Base-by-base conservation (phyloP, 1,140 invertebrate species). In the Oryzaephilus surinamensis region DNA sequence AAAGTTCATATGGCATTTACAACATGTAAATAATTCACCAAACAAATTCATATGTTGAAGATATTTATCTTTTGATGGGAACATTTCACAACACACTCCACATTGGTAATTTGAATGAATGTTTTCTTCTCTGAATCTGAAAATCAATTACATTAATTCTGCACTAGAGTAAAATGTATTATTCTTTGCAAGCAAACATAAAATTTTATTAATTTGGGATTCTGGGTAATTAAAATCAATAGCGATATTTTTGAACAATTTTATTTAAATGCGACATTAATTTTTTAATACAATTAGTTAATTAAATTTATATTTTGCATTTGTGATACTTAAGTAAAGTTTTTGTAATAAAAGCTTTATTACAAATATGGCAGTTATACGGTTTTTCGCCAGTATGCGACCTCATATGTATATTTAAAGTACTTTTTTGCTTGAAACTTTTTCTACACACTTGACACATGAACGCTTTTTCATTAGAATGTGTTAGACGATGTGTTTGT, bases 261-360 rank as follows among this genome's bases (percentile, higher is more conserved):
- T 4, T n/a, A 10, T n/a, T 4, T 7, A 24, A 24, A 24, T 10
- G 10, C 4, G 11, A 20, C 19, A 24, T 24, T 11, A 69, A 34
- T 76, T 69, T 10, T 72, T 71, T 18, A 24, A 6, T 24, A 24
- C 23, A 24, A 10, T 6, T n/a, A 24, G 11, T 24, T 24, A 24
- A 24, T 10, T 24, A 24, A 10, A n/a, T 24, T 24, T 24, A 24
- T 24, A n/a, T 4, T n/a, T 24, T 20, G 19, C 23, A 57, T 63
- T 76, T 77, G 54, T 93, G 89, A 18, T 70, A 71, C 6, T 74
- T 73, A 40, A 84, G 59, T 34, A 80, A 65, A 1, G 74, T 71
- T 10, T 73, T 69, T 1, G 79, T 69, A 3, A 73, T 77, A 52
- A 88, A 90, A 2, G 71, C 65, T 37, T 77, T 77, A 0, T 70